These are phyloP conservation scores for Caenorhabditis sp. DNA, from an alignment of 2,888 invertebrate genomes.

Conservation along the genomic window DNA sequence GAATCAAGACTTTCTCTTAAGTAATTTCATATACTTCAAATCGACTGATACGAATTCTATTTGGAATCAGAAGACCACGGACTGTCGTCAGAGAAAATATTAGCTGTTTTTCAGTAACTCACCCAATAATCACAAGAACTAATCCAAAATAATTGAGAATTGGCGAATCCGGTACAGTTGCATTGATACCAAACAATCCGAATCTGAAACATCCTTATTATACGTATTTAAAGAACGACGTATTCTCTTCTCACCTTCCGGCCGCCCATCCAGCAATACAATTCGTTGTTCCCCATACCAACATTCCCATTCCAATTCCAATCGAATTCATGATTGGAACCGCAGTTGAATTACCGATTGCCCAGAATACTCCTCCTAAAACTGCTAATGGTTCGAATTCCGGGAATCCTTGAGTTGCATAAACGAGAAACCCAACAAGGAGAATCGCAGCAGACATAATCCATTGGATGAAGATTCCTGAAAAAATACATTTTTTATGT, in stretches of 20 bases:
- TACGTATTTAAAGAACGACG: not conserved
- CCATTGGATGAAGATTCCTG: conserved; percentile 75
- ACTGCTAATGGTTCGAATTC: conserved; percentile 74
- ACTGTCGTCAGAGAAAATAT: conserved; percentile 3
- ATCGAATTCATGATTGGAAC: conserved; percentile 72
- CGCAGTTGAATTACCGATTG: conserved; percentile 74
- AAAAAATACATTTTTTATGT: conserved; percentile 7
- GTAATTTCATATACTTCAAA: too few relatives aligned
- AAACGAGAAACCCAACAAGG: conserved; percentile 71
- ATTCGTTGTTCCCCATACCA: conserved; percentile 74
- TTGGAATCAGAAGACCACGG: too few relatives aligned
- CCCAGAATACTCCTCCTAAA: conserved; percentile 74
- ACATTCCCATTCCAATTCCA: conserved; percentile 72
- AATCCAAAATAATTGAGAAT: conserved; percentile 65
- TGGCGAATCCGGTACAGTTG: conserved; percentile 48
- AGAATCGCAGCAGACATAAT: conserved; percentile 73
- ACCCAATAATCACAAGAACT: conserved; percentile 64
- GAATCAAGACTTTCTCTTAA: too few relatives aligned
- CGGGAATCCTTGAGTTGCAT: conserved; percentile 70
- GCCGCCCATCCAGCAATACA: conserved; percentile 69
- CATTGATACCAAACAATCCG: conserved; percentile 65
- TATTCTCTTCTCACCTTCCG: conserved; percentile 50
- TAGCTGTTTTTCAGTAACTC: conserved; percentile 6
- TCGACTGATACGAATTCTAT: too few relatives aligned
- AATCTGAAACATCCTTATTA: conserved; percentile 46